These are phyloP conservation scores for Clarias batrachus DNA, from an alignment of 2,113 vertebrate species.

Conservation along the genomic window DNA sequence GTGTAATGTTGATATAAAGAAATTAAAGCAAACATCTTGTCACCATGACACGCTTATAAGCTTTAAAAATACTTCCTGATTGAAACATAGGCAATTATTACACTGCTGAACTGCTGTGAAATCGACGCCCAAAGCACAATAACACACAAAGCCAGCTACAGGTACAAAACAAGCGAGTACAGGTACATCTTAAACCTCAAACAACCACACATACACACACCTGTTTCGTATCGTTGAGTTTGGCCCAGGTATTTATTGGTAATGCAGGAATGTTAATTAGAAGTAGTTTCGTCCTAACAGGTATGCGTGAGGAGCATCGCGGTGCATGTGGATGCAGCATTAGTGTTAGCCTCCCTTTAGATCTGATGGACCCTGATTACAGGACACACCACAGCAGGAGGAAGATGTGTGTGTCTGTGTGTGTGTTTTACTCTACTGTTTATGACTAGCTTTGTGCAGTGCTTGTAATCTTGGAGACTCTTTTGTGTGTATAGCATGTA, in stretches of 20 bases:
- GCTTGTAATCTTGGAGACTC: neutral
- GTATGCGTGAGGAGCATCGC: constrained; percentile 52
- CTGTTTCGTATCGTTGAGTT: constrained; percentile 54
- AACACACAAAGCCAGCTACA: neutral
- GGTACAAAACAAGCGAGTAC: neutral
- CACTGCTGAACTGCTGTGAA: neutral
- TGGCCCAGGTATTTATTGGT: constrained; percentile 65
- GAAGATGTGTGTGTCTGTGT: constrained; percentile 33
- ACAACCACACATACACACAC: neutral
- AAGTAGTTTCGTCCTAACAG: constrained; percentile 64
- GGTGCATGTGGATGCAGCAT: constrained; percentile 53
- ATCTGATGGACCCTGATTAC: constrained; percentile 60
- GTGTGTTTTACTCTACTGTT: neutral
- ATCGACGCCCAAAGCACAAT: neutral
- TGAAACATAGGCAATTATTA: neutral
- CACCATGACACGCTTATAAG: neutral
- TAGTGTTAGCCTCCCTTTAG: constrained; percentile 17
- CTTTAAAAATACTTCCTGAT: neutral
- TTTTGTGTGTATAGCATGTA: neutral
- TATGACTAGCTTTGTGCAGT: neutral
- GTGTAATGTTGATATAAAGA: neutral
- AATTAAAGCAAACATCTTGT: neutral
- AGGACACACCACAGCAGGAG: constrained; percentile 58
- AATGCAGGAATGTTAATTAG: constrained; percentile 77
- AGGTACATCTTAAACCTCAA: neutral